A percentile compares a stretch with the other conserved stretches of the same genome.
Conservation (phyloP, 2,113 vertebrate genomes). For the Nettapus auritus region DNA sequence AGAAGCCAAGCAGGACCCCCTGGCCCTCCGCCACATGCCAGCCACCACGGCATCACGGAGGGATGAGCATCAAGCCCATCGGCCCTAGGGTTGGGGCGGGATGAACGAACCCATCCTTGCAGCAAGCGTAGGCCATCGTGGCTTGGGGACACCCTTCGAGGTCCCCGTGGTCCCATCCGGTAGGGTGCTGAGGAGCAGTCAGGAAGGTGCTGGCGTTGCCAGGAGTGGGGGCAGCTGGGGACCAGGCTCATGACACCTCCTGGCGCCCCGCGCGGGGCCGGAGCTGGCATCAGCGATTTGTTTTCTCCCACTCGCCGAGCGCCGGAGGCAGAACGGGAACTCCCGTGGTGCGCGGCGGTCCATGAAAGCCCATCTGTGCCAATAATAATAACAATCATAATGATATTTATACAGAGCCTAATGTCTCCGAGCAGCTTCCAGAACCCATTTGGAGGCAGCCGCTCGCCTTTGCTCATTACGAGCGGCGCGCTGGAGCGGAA, state of each 20-base stretch:
- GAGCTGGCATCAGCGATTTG: background rate
- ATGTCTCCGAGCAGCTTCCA: background rate
- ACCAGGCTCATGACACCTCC: too few relatives aligned
- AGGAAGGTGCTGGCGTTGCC: too few relatives aligned
- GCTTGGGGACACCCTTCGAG: background rate
- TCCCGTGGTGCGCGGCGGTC: background rate
- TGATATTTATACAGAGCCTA: background rate
- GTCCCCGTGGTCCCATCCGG: background rate
- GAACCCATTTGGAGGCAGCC: background rate
- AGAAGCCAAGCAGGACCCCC: background rate
- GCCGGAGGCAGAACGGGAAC: background rate
- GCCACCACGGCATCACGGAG: too few relatives aligned
- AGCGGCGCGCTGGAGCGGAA: background rate
- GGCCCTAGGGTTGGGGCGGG: accelerated
- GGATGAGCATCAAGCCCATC: background rate
- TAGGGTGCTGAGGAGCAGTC: too few relatives aligned
- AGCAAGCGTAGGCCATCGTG: accelerated
- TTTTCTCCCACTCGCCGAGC: background rate
- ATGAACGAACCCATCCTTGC: background rate
- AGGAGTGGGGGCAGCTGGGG: background rate
- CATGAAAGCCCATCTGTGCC: background rate
- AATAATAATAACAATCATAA: background rate
- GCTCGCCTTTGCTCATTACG: background rate
- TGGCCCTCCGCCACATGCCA: background rate
- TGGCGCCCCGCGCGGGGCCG: accelerated